These are phyloP conservation scores for Limenitis camilla DNA, from an alignment of 2,888 invertebrate genomes.

Conservation along the genomic window DNA sequence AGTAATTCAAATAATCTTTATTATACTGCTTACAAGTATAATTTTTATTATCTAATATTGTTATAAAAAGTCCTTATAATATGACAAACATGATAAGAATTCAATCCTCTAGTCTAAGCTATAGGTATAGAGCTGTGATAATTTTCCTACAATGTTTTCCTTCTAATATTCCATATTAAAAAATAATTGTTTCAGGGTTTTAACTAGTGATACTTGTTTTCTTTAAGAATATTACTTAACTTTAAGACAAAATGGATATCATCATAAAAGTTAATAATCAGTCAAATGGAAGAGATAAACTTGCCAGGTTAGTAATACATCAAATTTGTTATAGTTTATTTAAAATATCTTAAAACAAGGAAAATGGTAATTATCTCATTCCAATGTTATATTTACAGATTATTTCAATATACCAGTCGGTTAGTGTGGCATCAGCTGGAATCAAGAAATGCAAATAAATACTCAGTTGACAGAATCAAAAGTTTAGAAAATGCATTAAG, in stretches of 20 bases:
- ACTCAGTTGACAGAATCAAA: slow-evolving; percentile 83
- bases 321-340: neutral
- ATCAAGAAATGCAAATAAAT: slow-evolving; percentile 75
- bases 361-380: neutral
- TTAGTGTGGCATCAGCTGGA: slow-evolving; percentile 86
- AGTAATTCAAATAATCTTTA: too few relatives aligned
- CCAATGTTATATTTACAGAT: slow-evolving; percentile 55
- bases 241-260: slow-evolving; percentile 53
- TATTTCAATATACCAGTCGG: slow-evolving; percentile 87
- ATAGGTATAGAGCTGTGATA: too few relatives aligned
- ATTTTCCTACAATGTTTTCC: too few relatives aligned
- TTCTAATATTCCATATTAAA: too few relatives aligned
- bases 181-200: too few relatives aligned
- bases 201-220: too few relatives aligned
- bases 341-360: neutral
- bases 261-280: slow-evolving; percentile 70
- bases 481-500: slow-evolving; percentile 87
- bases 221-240: too few relatives aligned
- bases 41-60: too few relatives aligned
- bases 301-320: slow-evolving; percentile 60
- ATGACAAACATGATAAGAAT: too few relatives aligned
- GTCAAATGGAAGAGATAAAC: slow-evolving; percentile 71
- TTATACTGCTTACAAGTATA: too few relatives aligned
- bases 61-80: too few relatives aligned
- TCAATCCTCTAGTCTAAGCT: too few relatives aligned